Evolutionary conservation across 2,888 invertebrate genomes (phyloP).

Genomic region (Cylindroiulus punctatus): DNA sequence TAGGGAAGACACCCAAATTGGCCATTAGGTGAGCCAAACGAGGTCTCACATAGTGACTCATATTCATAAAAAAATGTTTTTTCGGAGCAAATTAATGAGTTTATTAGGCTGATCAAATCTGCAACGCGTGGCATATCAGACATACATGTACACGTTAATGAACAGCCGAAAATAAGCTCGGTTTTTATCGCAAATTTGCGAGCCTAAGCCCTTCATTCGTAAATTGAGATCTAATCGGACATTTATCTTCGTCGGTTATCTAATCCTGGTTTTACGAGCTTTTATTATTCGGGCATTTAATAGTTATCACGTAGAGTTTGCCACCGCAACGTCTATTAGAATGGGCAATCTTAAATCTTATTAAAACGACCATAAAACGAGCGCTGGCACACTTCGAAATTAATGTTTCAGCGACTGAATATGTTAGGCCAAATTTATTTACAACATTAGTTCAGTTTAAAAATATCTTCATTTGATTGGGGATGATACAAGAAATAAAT

Average conservation of each 20-base stretch:
- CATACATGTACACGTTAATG: neutral
- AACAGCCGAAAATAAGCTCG: neutral
- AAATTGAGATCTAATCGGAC: slow-evolving; percentile 23
- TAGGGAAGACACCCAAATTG: neutral
- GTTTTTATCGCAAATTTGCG: neutral
- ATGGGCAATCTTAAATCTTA: neutral
- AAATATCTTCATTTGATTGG: neutral
- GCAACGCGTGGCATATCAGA: neutral
- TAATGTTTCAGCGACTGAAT: no score
- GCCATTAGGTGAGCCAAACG: neutral
- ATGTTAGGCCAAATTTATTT: neutral
- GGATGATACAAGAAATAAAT: no score
- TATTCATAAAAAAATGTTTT: neutral
- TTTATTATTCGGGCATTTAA: neutral
- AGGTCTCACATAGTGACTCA: no score
- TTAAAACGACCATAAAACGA: neutral
- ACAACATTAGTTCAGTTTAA: neutral
- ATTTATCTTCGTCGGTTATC: neutral
- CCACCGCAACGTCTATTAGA: neutral
- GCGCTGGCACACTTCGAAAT: no score
- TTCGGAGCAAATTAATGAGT: neutral
- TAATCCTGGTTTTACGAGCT: slow-evolving; percentile 12
- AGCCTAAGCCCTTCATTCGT: neutral
- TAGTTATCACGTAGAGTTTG: neutral
- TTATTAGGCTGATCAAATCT: neutral